Evolutionary conservation across 2,888 invertebrate genomes (phyloP), one percentile per base, ranked within the genome.

Genomic region (Frankliniella intonsa): DNA sequence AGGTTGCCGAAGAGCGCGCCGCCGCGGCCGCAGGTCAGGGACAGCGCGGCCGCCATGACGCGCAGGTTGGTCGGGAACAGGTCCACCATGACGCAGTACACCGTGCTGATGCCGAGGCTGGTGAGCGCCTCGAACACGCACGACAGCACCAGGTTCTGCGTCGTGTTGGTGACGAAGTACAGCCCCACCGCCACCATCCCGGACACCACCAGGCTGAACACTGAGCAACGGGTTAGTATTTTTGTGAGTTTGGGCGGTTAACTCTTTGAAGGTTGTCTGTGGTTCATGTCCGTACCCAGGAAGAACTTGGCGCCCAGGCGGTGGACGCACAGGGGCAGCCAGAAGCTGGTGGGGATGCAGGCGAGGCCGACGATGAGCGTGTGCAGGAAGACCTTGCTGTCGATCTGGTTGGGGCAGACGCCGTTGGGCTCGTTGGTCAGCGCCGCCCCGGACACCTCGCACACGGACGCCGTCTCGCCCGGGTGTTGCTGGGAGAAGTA

Each of bases 21-120:
- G 84, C 93, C 91, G 89, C 94, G 90, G 82, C 94, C 94, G 87
- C 93, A 93, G 22, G 94, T 94, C 84, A 94, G 90, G 17, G 94
- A 94, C 79, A 94, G 88, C 79, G 94, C 94, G 50, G 94, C 94
- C 62, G 94, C 94, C 94, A 94, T 94, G 86, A 94, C 94, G 90
- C 94, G 69, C 87, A 94, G 91, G 89, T 94, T 94, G 83, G 94
- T 94, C 85, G 94, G 94, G 89, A 94, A 94, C 86, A 94, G 89
- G 87, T 94, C 94, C 84, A 94, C 94, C 88, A 94, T 92, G 80
- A 94, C 93, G 87, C 94, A 94, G 89, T 94, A 94, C 81, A 94
- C 93, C 83, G 94, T 91, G 89, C 94, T 94, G 87, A 94, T 94
- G 85, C 93, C 94, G 84, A 94, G 90, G 81, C 94, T 94, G 80